Evolutionary conservation across 2,113 vertebrate genomes (phyloP), one percentile per base, ranked within the genome.

Genomic region (Lagenorhynchus albirostris): DNA sequence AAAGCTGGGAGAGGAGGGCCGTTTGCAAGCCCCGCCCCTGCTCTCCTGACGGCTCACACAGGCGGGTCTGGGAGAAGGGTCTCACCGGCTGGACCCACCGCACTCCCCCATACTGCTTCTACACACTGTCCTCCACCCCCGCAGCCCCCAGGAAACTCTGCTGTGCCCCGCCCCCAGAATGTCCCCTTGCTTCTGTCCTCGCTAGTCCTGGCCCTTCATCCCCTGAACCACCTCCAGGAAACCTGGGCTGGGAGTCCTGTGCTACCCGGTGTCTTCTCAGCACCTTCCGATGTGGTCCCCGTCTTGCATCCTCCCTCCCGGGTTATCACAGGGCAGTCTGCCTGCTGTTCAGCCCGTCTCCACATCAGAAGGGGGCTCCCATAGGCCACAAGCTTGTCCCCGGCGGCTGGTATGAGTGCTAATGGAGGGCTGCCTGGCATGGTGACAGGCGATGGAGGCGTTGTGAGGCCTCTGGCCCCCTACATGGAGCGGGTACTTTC

Each of bases 81-180:
- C 33, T 67, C 6, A 14, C 41, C 44, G 0, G 13, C 5, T 1
- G 20, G 41, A 36, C 33, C 21, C 23, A 12, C 58, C 12, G 2
- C 80, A 9, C 25, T 31, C 33, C 38, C 17, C 50, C 2, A 53
- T 8, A 23, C 2, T 6, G 50, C 62, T 47, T 63, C 26, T 25
- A 36, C n/a, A 33, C 65, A 7, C 85, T 0, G 0, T 44, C 41
- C 50, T 13, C 44, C 1, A 33, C 6, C 14, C 1, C 55, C 5
- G 0, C 13, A 14, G n/a, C 50, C 44, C 71, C 36, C 23, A 21
- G 23, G 50, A 65, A 50, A 36, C 29, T 25, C 21, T n/a, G 76
- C 55, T 8, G 7, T 29, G 41, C 29, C 53, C 36, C 15, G 10
- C 20, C 26, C 29, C 50, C 4, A 11, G 29, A 9, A 65, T 5